Percentiles rank a stretch among this genome's conserved stretches.
These are phyloP conservation scores for Setophaga coronata DNA, from an alignment of 2,113 vertebrate species.

Conservation along the genomic window DNA sequence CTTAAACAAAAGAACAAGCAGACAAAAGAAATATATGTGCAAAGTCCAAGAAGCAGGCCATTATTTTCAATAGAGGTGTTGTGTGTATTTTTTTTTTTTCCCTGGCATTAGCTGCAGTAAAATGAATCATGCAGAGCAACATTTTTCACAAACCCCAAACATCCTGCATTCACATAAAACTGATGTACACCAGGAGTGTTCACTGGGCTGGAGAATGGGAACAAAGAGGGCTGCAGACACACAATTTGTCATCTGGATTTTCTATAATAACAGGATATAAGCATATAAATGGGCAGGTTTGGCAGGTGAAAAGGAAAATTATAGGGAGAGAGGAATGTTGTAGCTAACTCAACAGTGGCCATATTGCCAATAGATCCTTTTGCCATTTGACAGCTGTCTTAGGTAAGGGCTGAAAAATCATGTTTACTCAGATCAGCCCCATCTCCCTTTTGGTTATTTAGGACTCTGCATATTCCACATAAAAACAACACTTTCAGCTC, in stretches of 20 bases:
- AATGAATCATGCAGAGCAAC: constrained; percentile 65
- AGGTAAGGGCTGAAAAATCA: constrained; percentile 41
- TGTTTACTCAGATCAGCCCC: neutral
- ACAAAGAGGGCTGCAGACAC: constrained; percentile 66
- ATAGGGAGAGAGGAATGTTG: constrained; percentile 47
- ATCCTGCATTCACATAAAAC: constrained; percentile 64
- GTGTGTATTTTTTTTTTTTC: neutral
- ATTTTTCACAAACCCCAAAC: constrained; percentile 68
- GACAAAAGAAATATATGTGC: constrained; percentile 50
- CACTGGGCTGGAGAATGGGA: constrained; percentile 57
- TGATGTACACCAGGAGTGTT: constrained; percentile 63
- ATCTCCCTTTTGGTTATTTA: constrained; percentile 14
- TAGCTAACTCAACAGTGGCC: constrained; percentile 54
- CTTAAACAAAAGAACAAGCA: constrained; percentile 59
- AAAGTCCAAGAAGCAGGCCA: constrained; percentile 42
- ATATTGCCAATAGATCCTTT: constrained; percentile 59
- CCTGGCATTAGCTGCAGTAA: constrained; percentile 55
- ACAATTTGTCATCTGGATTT: constrained; percentile 68
- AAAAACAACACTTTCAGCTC: neutral
- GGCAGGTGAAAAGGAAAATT: constrained; percentile 71
- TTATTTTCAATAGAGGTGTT: constrained; percentile 63
- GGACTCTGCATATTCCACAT: neutral
- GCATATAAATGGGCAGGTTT: constrained; percentile 68
- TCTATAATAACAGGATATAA: constrained; percentile 66
- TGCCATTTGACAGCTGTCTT: constrained; percentile 58